Evolutionary conservation across 2,888 invertebrate species (phyloP).

Genomic region (Sceliomorpha sp.): DNA sequence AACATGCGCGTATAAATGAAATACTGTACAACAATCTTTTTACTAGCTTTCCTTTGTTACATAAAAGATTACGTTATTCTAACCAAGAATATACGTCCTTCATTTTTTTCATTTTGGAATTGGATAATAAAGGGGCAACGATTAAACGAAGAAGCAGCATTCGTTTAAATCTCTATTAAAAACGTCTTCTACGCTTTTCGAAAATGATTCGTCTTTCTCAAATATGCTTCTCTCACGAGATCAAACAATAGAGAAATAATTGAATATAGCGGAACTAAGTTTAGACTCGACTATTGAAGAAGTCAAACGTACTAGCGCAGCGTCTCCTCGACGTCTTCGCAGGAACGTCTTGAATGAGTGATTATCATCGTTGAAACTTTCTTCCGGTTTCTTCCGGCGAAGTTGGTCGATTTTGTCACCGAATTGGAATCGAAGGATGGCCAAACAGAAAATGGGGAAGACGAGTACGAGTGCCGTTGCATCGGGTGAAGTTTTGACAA

Average conservation of each 20-base stretch:
- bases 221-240: too few relatives aligned
- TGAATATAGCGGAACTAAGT: constrained; percentile 8
- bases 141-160: too few relatives aligned
- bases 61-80: too few relatives aligned
- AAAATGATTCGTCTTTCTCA: too few relatives aligned
- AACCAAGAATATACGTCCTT: too few relatives aligned
- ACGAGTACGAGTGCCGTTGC: constrained; percentile 5
- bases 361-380: constrained; percentile 26
- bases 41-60: too few relatives aligned
- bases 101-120: too few relatives aligned
- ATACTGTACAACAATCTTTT: too few relatives aligned
- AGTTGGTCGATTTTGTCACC: constrained; percentile 20
- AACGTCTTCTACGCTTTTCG: too few relatives aligned
- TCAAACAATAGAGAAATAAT: constrained; percentile 14
- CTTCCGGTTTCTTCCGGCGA: constrained; percentile 13
- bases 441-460: constrained; percentile 20
- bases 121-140: too few relatives aligned
- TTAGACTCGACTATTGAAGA: constrained; percentile 13
- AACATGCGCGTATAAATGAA: too few relatives aligned
- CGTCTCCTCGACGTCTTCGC: constrained; percentile 9
- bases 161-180: too few relatives aligned
- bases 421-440: constrained; percentile 22
- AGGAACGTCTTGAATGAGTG: constrained; percentile 24
- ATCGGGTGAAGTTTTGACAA: constrained; percentile 19
- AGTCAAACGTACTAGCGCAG: constrained; percentile 7